These are phyloP conservation scores for Pammene fasciana DNA, from an alignment of 2,888 invertebrate genomes.

Conservation along the genomic window DNA sequence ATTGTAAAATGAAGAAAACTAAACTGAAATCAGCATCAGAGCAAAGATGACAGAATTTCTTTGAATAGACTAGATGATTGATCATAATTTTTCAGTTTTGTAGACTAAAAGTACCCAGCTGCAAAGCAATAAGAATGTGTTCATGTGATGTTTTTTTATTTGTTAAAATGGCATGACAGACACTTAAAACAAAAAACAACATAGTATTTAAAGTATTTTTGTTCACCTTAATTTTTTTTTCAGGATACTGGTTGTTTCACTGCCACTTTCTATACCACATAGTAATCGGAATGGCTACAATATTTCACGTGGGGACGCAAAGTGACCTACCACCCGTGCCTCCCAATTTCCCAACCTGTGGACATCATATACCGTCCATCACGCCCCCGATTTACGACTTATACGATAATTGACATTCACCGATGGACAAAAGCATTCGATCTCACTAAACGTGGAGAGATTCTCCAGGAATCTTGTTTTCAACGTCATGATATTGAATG, in stretches of 20 bases:
- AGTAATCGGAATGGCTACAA: conserved; percentile 92
- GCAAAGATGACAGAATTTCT: too few species aligned
- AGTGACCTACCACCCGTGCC: conserved; percentile 90
- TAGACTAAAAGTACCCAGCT: too few species aligned
- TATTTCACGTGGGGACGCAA: conserved; percentile 91
- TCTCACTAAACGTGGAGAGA: conserved; percentile 35
- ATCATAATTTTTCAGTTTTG: too few species aligned
- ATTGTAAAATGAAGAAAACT: too few species aligned
- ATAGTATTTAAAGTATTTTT: too few species aligned
- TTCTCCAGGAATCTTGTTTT: conserved; percentile 44
- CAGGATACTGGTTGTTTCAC: conserved; percentile 95
- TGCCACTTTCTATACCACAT: conserved; percentile 96
- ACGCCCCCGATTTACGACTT: conserved; percentile 67
- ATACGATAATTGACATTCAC: conserved; percentile 54
- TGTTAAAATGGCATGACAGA: too few species aligned
- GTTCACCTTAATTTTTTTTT: conserved; percentile 48
- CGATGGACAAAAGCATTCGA: conserved; percentile 21
- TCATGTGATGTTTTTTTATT: too few species aligned
- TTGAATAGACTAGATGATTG: too few species aligned
- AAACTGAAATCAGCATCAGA: too few species aligned
- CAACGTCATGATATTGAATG: conserved; percentile 49
- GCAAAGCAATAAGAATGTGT: too few species aligned
- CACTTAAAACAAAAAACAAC: too few species aligned
- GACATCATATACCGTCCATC: conserved; percentile 88
- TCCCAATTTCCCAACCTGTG: conserved; percentile 89